Base-by-base conservation (phyloP, 64 coral and sea anemone species). In the Montipora capricornis region DNA sequence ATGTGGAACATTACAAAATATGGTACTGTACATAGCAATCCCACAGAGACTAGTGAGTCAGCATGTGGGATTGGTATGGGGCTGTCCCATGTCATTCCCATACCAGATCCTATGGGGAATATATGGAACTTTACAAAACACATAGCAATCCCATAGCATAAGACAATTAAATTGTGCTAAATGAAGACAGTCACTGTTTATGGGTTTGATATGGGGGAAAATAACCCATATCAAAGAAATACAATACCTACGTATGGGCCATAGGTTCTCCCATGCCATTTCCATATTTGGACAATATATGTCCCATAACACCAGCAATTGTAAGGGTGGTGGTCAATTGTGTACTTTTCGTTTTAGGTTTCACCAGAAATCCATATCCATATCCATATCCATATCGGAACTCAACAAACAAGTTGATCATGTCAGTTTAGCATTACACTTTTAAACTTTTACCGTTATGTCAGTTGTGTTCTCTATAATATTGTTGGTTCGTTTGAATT, bases 131-230 rank as follows among this genome's bases (percentile, higher is more conserved):
- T 78, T 78, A 78, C 76, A 46, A 78, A 78, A 78, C 19, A 78
- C 76, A 6, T 78, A 78, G 89, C 64, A 81, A 82, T 91, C 89
- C 89, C 78, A 91, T 91, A 91, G 88, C 17, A 48, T 79, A 79
- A 79, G 75, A 67, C 88, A 49, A 90, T 80, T 47, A 57, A 79
- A 67, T 67, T 57, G 20, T 57, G 53, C 53, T 57, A 8, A 57
- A 57, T 57, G 6, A 90, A 64, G 87, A 57, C 15, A 67, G 67
- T n/a, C 64, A 78, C 75, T 57, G 78, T 89, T 78, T 89, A 89
- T 89, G 74, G 87, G 71, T 88, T 89, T 70, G 61, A 90, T 90
- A 90, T 90, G 77, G 55, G 29, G 47, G 88, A 47, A 16, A 78
- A 79, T 78, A 78, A 57, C 75, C 22, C 88, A 89, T 89, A 64